Percentiles rank a stretch among this genome's conserved stretches.
phyloP scores from a whole-genome alignment of 2,113 vertebrate species.

The Dendropsophus ebraccatus region DNA sequence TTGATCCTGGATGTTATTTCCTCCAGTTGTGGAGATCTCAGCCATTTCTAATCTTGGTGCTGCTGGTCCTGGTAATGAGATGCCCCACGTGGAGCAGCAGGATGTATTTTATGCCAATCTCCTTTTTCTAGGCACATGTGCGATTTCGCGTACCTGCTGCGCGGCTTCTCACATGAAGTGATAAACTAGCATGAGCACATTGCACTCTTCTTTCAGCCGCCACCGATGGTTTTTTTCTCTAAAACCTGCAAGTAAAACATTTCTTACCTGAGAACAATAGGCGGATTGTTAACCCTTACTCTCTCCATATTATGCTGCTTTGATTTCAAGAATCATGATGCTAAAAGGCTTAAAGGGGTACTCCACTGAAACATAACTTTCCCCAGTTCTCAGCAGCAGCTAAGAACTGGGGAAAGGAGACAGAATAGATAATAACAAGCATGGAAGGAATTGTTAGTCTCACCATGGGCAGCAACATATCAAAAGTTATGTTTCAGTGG shows the following conservation, averaged over 20 bases:
- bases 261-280: neutral
- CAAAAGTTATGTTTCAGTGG: too few species aligned
- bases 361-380: too few species aligned
- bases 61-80: neutral
- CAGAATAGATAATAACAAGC: too few species aligned
- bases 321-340: neutral
- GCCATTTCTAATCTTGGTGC: neutral
- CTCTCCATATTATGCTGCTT: neutral
- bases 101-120: conserved; percentile 25
- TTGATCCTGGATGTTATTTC: neutral
- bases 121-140: conserved; percentile 14
- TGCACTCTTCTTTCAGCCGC: neutral
- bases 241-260: neutral
- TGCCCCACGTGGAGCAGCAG: neutral
- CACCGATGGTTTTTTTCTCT: neutral
- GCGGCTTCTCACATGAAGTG: conserved; percentile 25
- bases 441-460: too few species aligned
- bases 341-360: too few species aligned
- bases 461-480: too few species aligned
- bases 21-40: neutral
- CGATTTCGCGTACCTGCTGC: conserved; percentile 10
- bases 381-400: too few species aligned
- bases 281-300: neutral
- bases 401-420: too few species aligned
- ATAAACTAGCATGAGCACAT: neutral